A percentile compares a stretch with the other conserved stretches of the same genome.
Evolutionary conservation across 2,888 invertebrate genomes (phyloP).

Genomic region (Argyra leucocephala): DNA sequence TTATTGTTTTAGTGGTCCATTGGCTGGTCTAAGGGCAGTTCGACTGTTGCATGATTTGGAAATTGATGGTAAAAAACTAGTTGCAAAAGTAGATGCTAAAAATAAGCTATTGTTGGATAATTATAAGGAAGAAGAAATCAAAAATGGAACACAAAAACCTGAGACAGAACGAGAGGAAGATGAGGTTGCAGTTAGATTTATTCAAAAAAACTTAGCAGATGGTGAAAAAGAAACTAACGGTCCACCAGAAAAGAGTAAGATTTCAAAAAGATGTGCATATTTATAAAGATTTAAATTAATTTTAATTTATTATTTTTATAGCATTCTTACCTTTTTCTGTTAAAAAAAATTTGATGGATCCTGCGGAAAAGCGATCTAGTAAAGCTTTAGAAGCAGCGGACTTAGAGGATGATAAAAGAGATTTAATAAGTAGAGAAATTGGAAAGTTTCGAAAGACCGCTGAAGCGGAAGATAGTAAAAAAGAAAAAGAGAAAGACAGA

Average conservation of each 20-base stretch:
- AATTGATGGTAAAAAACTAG: conserved; percentile 85
- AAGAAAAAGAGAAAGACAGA: conserved; percentile 46
- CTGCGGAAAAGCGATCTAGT: conserved; percentile 9
- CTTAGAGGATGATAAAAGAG: conserved; percentile 92
- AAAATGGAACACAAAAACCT: conserved; percentile 47
- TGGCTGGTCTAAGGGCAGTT: conserved; percentile 89
- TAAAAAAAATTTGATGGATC: conserved; percentile 4
- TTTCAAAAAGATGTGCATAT: not conserved
- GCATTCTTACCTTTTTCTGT: conserved; percentile 14
- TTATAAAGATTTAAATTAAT: no score
- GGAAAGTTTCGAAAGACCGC: conserved; percentile 92
- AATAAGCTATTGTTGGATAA: conserved; percentile 89
- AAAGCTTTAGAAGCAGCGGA: conserved; percentile 63
- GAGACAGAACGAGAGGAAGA: conserved; percentile 54
- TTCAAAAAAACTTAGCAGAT: conserved; percentile 71
- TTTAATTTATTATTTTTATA: not conserved
- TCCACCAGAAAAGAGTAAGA: not conserved
- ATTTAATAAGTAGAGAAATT: conserved; percentile 93
- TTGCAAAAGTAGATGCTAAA: conserved; percentile 95
- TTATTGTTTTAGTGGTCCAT: conserved; percentile 55
- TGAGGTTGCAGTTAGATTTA: conserved; percentile 60
- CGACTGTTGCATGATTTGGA: conserved; percentile 83
- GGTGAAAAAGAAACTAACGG: conserved; percentile 46
- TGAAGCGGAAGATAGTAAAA: conserved; percentile 42
- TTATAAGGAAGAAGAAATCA: conserved; percentile 69